phyloP scores from a whole-genome alignment of 2,797 vertebrate genomes.

The Tarsius wallacei region DNA sequence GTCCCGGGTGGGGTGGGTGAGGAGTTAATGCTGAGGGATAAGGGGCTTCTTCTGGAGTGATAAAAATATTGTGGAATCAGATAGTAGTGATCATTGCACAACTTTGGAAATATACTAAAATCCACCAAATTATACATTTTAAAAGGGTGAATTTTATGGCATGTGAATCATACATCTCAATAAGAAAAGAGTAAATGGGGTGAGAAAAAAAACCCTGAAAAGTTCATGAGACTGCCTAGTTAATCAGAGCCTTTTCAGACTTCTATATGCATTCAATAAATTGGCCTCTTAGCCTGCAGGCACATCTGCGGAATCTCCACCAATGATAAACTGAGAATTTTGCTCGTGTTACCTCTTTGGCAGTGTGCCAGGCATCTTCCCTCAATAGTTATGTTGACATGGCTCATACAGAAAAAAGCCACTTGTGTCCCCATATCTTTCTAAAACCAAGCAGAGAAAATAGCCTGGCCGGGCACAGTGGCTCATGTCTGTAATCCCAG shows the following conservation, averaged over 20 bases:
- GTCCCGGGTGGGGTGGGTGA: not conserved
- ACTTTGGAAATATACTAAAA: no score
- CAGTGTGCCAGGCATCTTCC: not conserved
- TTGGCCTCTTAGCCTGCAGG: slow-evolving; percentile 32
- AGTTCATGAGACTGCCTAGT: not conserved
- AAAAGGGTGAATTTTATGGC: no score
- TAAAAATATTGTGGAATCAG: no score
- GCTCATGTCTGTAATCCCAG: no score
- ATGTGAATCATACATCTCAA: not conserved
- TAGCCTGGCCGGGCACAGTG: not conserved
- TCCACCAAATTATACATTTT: no score
- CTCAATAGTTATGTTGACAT: not conserved
- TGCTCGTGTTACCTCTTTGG: not conserved
- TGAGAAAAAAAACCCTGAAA: not conserved
- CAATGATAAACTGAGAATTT: not conserved
- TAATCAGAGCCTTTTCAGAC: slow-evolving; percentile 25
- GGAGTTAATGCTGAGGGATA: not conserved
- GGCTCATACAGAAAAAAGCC: slow-evolving; percentile 31
- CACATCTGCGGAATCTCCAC: slow-evolving; percentile 56
- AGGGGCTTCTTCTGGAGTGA: no score
- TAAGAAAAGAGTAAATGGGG: not conserved
- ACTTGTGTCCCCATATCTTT: not conserved
- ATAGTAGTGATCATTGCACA: no score
- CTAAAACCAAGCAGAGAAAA: not conserved
- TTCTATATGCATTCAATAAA: slow-evolving; percentile 10